phyloP scores from a whole-genome alignment of 2,113 vertebrate genomes.

The Grus americana region DNA sequence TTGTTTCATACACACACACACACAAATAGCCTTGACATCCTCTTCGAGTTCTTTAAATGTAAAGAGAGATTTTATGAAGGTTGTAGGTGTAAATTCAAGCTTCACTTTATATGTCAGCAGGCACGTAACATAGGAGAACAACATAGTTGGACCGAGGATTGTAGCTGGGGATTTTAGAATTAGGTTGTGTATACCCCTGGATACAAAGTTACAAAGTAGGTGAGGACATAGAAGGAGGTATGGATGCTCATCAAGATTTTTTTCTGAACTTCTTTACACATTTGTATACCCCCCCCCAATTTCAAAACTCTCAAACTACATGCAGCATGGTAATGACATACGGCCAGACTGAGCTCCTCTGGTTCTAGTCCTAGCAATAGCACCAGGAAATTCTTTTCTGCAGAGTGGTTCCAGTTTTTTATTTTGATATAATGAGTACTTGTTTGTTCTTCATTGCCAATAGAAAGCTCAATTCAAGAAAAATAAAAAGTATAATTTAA shows the following conservation, averaged over 20 bases:
- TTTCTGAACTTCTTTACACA: background rate
- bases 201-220: background rate
- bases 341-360: background rate
- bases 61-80: background rate
- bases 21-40: background rate
- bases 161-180: background rate
- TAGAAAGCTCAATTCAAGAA: background rate
- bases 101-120: background rate
- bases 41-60: background rate
- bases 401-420: background rate
- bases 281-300: background rate
- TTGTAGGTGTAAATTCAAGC: background rate
- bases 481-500: background rate
- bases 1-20: background rate
- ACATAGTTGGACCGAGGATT: background rate
- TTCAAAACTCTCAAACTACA: background rate
- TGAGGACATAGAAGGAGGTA: background rate
- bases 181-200: background rate
- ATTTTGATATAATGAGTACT: conserved; percentile 10
- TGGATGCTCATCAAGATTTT: background rate
- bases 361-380: background rate
- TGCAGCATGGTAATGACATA: background rate
- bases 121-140: background rate
- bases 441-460: background rate
- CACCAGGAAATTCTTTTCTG: conserved; percentile 27